phyloP scores from a whole-genome alignment of 2,113 vertebrate species.

The Lonchura striata region DNA sequence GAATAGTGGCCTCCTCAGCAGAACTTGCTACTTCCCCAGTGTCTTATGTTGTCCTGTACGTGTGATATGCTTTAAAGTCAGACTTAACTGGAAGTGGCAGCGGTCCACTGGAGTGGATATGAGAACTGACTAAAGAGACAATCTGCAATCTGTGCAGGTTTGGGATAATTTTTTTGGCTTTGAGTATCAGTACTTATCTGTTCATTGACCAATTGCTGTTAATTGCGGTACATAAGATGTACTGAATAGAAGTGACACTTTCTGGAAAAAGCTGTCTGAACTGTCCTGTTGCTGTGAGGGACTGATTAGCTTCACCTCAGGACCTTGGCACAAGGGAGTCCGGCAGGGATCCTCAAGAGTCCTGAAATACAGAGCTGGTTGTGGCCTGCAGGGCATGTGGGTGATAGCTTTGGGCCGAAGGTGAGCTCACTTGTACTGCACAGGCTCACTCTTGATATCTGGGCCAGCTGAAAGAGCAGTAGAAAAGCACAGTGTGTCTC shows the following conservation, averaged over 20 bases:
- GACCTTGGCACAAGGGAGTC: not conserved
- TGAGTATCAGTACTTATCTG: not conserved
- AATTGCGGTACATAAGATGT: not conserved
- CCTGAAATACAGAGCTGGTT: not conserved
- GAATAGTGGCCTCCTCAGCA: not conserved
- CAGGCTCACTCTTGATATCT: not conserved
- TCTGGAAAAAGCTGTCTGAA: not conserved
- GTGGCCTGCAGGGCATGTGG: not conserved
- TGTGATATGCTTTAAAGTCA: not conserved
- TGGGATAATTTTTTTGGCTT: not conserved
- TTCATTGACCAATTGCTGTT: not conserved
- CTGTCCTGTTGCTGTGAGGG: too few species aligned
- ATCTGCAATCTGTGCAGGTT: not conserved
- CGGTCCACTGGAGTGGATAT: rapidly evolving
- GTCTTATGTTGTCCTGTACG: not conserved
- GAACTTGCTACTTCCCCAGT: not conserved
- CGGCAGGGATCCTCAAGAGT: not conserved
- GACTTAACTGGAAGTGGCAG: not conserved
- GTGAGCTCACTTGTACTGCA: rapidly evolving
- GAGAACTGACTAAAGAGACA: not conserved
- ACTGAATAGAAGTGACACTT: not conserved
- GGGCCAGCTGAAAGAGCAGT: not conserved
- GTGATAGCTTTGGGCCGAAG: rapidly evolving
- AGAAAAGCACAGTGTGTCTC: not conserved
- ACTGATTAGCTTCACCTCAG: not conserved